These are phyloP conservation scores for Caenorhabditis uteleia DNA, from an alignment of 2,888 invertebrate genomes.

Conservation along the genomic window DNA sequence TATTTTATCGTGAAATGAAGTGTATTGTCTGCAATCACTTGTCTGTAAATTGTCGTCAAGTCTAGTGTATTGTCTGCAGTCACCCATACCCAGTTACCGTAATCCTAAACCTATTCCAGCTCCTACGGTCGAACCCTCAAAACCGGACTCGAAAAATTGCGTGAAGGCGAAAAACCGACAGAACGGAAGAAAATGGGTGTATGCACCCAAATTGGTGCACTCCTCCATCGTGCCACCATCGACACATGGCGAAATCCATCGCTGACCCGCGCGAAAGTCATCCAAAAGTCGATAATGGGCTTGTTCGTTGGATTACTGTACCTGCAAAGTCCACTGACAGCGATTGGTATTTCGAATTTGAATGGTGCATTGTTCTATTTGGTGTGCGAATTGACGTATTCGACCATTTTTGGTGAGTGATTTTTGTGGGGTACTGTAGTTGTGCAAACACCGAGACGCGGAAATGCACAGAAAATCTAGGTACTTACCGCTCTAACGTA, in stretches of 20 bases:
- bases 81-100: too few relatives aligned
- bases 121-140: slow-evolving; percentile 38
- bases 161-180: slow-evolving; percentile 36
- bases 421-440: too few relatives aligned
- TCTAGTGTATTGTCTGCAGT: too few relatives aligned
- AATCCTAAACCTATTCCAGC: too few relatives aligned
- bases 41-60: too few relatives aligned
- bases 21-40: too few relatives aligned
- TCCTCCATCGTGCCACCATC: slow-evolving; percentile 50
- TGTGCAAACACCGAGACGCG: too few relatives aligned
- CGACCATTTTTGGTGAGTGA: slow-evolving; percentile 81
- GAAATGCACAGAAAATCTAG: too few relatives aligned
- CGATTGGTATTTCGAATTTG: slow-evolving; percentile 92
- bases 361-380: slow-evolving; percentile 90
- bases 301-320: slow-evolving; percentile 85
- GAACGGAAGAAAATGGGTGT: slow-evolving; percentile 38
- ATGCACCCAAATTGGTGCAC: slow-evolving; percentile 39
- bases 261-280: slow-evolving; percentile 62
- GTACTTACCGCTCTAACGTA: too few relatives aligned
- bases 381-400: slow-evolving; percentile 75
- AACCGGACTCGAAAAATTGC: slow-evolving; percentile 23
- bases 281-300: slow-evolving; percentile 67
- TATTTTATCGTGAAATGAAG: too few relatives aligned
- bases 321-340: slow-evolving; percentile 68
- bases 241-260: slow-evolving; percentile 67